Percentiles rank a stretch among this genome's conserved stretches.
Evolutionary conservation across 2,888 invertebrate species (phyloP).

Genomic region (Ctenicera cuprea): DNA sequence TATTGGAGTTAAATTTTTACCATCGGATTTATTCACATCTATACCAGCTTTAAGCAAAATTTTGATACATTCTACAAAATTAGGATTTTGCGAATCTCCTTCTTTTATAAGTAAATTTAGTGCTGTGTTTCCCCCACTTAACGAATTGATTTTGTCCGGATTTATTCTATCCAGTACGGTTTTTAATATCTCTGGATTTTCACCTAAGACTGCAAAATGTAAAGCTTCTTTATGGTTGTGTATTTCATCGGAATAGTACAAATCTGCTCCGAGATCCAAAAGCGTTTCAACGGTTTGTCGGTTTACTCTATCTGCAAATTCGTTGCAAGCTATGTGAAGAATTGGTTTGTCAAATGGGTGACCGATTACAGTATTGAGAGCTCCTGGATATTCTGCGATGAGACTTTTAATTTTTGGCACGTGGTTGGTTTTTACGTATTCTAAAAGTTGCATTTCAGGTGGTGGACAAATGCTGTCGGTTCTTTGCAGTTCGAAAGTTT

Average conservation of each 20-base stretch:
- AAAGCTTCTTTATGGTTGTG: conserved; percentile 78
- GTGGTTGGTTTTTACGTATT: conserved; percentile 75
- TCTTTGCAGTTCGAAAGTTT: conserved; percentile 54
- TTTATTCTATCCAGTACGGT: conserved; percentile 71
- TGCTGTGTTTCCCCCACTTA: conserved; percentile 64
- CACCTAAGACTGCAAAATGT: conserved; percentile 79
- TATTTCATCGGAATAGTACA: conserved; percentile 74
- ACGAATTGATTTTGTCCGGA: conserved; percentile 58
- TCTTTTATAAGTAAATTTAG: conserved; percentile 65
- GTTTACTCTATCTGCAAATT: conserved; percentile 76
- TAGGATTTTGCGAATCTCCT: conserved; percentile 63
- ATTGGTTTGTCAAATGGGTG: conserved; percentile 76
- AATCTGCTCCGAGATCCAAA: conserved; percentile 77
- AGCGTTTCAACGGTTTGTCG: conserved; percentile 76
- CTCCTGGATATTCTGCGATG: conserved; percentile 70
- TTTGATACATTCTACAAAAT: conserved; percentile 74
- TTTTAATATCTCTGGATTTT: conserved; percentile 71
- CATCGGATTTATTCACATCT: conserved; percentile 76
- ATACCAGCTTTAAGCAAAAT: conserved; percentile 75
- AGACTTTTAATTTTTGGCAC: conserved; percentile 74
- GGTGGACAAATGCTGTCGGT: conserved; percentile 66
- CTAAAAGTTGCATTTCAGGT: conserved; percentile 70
- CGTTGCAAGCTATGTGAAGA: conserved; percentile 73
- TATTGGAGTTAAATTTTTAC: conserved; percentile 64
- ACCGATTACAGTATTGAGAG: conserved; percentile 72